phyloP scores from a whole-genome alignment of 2,113 vertebrate species.

The Prionailurus viverrinus region DNA sequence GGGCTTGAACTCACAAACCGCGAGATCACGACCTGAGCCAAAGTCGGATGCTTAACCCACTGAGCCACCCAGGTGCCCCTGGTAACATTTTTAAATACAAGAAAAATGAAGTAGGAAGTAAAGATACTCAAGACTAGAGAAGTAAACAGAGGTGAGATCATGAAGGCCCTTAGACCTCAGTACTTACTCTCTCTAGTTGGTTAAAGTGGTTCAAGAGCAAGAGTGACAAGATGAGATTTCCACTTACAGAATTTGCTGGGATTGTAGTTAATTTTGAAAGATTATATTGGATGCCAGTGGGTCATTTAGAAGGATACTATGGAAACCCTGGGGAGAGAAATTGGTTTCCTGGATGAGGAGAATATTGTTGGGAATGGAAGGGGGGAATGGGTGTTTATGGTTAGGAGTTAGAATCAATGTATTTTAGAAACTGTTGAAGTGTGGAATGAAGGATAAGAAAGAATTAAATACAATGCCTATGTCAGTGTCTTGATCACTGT shows the following conservation, averaged over 20 bases:
- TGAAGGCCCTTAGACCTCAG: neutral
- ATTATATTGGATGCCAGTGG: neutral
- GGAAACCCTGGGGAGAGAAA: neutral
- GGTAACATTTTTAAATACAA: neutral
- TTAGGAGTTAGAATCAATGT: neutral
- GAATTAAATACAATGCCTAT: neutral
- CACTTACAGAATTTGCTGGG: neutral
- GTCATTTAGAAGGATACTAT: neutral
- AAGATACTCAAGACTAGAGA: neutral
- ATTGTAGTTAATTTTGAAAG: neutral
- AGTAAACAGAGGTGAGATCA: neutral
- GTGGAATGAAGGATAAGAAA: neutral
- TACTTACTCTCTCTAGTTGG: neutral
- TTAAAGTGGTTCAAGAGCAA: neutral
- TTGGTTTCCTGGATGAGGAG: neutral
- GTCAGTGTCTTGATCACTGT: neutral
- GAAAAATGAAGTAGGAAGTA: neutral
- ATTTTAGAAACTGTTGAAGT: neutral
- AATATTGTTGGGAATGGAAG: neutral
- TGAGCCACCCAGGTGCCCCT: neutral
- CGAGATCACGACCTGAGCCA: no score
- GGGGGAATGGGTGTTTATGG: neutral
- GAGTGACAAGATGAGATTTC: neutral
- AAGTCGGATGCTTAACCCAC: no score
- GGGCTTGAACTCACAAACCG: no score